These are phyloP conservation scores for Heliothis subflexa DNA, from an alignment of 1,140 invertebrate genomes.

Conservation along the genomic window DNA sequence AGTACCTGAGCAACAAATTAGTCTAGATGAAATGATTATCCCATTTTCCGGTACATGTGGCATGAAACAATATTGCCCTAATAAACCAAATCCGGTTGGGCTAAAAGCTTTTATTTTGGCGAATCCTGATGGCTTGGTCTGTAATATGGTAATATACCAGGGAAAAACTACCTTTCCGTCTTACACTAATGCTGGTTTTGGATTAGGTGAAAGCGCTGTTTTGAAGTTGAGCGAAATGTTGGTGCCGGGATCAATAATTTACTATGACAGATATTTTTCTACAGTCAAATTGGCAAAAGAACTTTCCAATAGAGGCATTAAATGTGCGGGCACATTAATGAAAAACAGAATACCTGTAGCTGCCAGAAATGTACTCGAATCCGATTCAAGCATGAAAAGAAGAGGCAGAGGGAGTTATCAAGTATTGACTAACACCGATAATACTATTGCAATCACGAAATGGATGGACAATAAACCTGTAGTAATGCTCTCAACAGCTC, in stretches of 20 bases:
- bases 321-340: neutral
- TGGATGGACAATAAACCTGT: constrained; percentile 25
- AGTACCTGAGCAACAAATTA: neutral
- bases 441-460: neutral
- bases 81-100: constrained; percentile 36
- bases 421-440: neutral
- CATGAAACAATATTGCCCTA: constrained; percentile 39
- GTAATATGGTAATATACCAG: constrained; percentile 27
- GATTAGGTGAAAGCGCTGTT: neutral
- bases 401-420: neutral
- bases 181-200: neutral
- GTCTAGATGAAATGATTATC: constrained; percentile 38
- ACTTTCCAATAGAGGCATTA: neutral
- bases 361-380: neutral
- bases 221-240: neutral
- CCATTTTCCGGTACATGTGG: constrained; percentile 33
- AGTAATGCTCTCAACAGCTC: neutral
- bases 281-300: neutral
- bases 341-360: neutral
- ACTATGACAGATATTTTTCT: neutral
- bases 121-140: constrained; percentile 21
- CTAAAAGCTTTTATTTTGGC: constrained; percentile 44
- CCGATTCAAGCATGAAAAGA: neutral
- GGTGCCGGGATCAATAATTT: neutral
- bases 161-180: neutral